A percentile compares a stretch with the other conserved stretches of the same genome.
phyloP scores from a whole-genome alignment of 2,888 invertebrate genomes.

The Melolontha melolontha region DNA sequence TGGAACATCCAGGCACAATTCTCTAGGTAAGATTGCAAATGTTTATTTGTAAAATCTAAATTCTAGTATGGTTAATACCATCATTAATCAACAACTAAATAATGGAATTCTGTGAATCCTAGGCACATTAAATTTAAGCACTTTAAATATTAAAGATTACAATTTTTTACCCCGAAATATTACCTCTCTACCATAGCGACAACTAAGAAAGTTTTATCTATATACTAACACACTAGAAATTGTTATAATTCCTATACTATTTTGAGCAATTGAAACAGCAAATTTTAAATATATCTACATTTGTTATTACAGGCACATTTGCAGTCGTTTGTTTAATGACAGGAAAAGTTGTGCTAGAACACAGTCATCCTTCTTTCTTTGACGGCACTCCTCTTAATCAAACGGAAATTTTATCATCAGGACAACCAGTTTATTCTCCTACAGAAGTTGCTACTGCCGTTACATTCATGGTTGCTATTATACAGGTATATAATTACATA shows the following conservation, averaged over 20 bases:
- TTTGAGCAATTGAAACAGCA: too few species aligned
- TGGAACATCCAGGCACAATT: constrained; percentile 64
- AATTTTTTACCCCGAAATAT: too few species aligned
- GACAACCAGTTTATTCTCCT: constrained; percentile 61
- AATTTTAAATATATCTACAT: too few species aligned
- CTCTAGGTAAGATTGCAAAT: constrained; percentile 60
- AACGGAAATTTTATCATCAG: constrained; percentile 40
- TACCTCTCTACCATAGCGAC: too few species aligned
- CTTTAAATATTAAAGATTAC: too few species aligned
- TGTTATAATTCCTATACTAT: too few species aligned
- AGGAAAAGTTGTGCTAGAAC: constrained; percentile 78
- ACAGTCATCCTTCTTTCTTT: constrained; percentile 58
- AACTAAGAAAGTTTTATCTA: too few species aligned
- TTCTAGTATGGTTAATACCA: too few species aligned
- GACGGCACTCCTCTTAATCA: constrained; percentile 44
- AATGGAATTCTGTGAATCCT: too few species aligned
- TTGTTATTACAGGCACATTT: constrained; percentile 73
- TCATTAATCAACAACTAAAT: too few species aligned
- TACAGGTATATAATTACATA: constrained; percentile 72
- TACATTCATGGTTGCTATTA: constrained; percentile 79
- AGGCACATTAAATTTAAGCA: too few species aligned
- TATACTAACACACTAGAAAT: too few species aligned
- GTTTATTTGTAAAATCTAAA: not conserved
- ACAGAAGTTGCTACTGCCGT: constrained; percentile 82
- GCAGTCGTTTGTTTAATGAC: constrained; percentile 93